Evolutionary conservation across 2,888 invertebrate genomes (phyloP).

Genomic region (Agrotis puta): DNA sequence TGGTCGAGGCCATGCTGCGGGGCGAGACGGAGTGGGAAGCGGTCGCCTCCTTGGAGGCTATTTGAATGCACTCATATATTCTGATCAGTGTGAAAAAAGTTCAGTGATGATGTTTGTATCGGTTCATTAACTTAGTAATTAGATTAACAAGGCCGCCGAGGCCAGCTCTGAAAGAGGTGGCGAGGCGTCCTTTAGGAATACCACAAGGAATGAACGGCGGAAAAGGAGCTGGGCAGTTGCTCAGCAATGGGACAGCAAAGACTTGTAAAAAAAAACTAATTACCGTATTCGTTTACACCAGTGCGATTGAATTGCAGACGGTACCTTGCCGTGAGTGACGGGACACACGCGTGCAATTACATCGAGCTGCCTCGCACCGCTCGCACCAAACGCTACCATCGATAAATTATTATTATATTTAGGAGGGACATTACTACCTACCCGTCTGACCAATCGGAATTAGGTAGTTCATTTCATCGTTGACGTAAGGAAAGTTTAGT

Average conservation of each 20-base stretch:
- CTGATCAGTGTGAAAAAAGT: too few species aligned
- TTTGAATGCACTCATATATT: not conserved
- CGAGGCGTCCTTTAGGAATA: too few species aligned
- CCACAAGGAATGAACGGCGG: too few species aligned
- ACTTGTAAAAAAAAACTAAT: not conserved
- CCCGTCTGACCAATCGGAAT: constrained; percentile 5
- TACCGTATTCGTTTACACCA: not conserved
- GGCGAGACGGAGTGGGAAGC: too few species aligned
- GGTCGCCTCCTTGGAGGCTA: too few species aligned
- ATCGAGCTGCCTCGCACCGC: constrained; percentile 70
- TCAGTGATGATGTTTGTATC: too few species aligned
- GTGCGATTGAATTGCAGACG: constrained; percentile 28
- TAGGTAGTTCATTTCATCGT: not conserved
- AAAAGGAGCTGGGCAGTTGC: too few species aligned
- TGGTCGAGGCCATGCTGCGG: too few species aligned
- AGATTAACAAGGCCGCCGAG: too few species aligned
- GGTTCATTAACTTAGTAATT: too few species aligned
- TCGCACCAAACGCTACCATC: constrained; percentile 54
- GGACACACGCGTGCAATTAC: constrained; percentile 76
- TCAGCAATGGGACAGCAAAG: too few species aligned
- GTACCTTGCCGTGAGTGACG: constrained; percentile 61
- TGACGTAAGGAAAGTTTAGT: not conserved
- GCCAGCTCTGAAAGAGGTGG: too few species aligned
- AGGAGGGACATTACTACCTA: constrained; percentile 15
- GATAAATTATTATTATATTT: constrained; percentile 56